These are phyloP conservation scores for Chymomyza costata DNA, from an alignment of 1,140 invertebrate genomes.

Conservation along the genomic window DNA sequence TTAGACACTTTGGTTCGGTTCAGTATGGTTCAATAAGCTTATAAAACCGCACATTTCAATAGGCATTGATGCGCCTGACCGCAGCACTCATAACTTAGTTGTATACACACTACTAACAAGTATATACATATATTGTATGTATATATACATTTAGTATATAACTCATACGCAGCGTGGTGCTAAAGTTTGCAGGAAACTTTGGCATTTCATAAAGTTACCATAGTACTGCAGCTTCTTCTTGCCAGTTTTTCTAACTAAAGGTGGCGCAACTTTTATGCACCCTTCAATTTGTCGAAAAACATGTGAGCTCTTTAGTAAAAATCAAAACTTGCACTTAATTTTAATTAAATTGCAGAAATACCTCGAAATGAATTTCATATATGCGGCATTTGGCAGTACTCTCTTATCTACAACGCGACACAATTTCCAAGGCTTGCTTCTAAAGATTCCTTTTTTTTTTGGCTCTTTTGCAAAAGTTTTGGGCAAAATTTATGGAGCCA, in stretches of 20 bases:
- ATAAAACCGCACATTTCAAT: too few species aligned
- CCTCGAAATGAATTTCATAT: conserved; percentile 7
- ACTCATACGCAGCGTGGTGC: conserved; percentile 16
- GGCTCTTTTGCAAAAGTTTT: conserved; percentile 34
- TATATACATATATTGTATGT: too few species aligned
- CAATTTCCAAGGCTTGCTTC: conserved; percentile 11
- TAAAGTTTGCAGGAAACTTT: not conserved
- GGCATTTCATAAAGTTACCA: not conserved
- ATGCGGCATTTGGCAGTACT: conserved; percentile 9
- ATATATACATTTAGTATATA: too few species aligned
- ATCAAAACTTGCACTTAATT: conserved; percentile 37
- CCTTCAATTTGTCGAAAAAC: conserved; percentile 12
- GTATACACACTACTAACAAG: conserved; percentile 5
- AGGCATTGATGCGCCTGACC: conserved; percentile 5
- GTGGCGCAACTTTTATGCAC: not conserved
- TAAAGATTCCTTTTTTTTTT: conserved; percentile 3
- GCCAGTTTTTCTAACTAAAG: not conserved
- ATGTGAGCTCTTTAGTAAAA: not conserved
- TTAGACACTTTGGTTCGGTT: too few species aligned
- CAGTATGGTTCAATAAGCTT: too few species aligned
- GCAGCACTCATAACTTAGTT: conserved; percentile 22
- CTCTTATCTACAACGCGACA: conserved; percentile 30
- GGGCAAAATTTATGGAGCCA: conserved; percentile 47
- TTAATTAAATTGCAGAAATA: conserved; percentile 49
- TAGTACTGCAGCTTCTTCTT: not conserved